Percentiles rank a stretch among this genome's conserved stretches.
These are phyloP conservation scores for Rhynchotus rufescens DNA, from an alignment of 2,797 vertebrate species.

Conservation along the genomic window DNA sequence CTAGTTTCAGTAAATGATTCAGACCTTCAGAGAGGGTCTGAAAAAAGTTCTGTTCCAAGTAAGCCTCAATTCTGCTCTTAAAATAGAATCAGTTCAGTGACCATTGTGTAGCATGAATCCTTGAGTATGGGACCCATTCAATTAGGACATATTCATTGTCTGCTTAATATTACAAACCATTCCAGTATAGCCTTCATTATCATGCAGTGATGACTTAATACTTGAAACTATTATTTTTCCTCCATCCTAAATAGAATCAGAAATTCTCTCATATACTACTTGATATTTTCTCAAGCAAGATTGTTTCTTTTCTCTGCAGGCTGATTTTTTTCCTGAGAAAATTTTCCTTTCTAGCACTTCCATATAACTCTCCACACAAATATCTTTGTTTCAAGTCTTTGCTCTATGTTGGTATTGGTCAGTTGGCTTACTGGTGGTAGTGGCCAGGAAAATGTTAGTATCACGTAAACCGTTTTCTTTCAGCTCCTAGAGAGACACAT, in stretches of 20 bases:
- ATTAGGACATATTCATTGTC: not conserved
- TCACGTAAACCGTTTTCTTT: constrained; percentile 46
- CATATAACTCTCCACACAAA: not conserved
- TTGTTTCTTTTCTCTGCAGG: not conserved
- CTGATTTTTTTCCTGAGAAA: not conserved
- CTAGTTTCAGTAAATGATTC: not conserved
- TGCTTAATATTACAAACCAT: not conserved
- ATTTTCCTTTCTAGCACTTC: not conserved
- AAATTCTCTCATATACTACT: not conserved
- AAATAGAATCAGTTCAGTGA: not conserved
- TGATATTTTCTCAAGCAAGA: not conserved
- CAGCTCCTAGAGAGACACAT: constrained; percentile 58
- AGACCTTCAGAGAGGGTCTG: not conserved
- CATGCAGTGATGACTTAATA: not conserved
- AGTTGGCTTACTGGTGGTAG: not conserved
- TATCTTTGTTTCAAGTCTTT: not conserved
- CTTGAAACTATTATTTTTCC: not conserved
- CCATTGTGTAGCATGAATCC: not conserved
- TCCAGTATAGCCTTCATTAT: not conserved
- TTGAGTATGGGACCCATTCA: not conserved
- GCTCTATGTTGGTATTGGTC: not conserved
- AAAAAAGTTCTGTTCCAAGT: not conserved
- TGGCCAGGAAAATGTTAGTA: not conserved
- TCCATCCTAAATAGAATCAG: not conserved
- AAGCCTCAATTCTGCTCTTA: not conserved